Evolutionary conservation across 2,888 invertebrate genomes (phyloP).

Genomic region (Drosophila aldrichi): DNA sequence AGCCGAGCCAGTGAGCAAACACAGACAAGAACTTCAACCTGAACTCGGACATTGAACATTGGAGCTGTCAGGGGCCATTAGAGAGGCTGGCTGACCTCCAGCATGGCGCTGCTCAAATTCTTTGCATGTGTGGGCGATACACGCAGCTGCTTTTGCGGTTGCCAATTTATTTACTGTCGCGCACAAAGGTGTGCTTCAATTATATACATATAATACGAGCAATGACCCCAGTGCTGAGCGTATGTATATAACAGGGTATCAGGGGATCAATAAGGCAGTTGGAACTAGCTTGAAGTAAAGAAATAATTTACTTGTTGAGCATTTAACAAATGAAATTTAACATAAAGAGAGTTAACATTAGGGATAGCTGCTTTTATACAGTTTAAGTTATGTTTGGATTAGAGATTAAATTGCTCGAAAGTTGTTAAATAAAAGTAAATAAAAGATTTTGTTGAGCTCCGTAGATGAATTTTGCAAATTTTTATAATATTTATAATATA

Average conservation of each 20-base stretch:
- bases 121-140: conserved; percentile 5
- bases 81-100: conserved; percentile 47
- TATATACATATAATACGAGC: conserved; percentile 28
- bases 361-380: too few species aligned
- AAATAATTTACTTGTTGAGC: too few species aligned
- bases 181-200: conserved; percentile 47
- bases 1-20: conserved; percentile 48
- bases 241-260: neutral
- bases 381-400: too few species aligned
- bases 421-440: too few species aligned
- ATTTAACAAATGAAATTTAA: too few species aligned
- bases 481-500: too few species aligned
- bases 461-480: too few species aligned
- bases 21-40: conserved; percentile 45
- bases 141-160: conserved; percentile 55
- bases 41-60: conserved; percentile 29
- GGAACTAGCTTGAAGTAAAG: too few species aligned
- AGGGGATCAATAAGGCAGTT: neutral
- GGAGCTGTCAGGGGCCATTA: conserved; percentile 28
- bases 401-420: too few species aligned
- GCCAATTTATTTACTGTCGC: conserved; percentile 32
- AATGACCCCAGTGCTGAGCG: neutral
- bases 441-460: too few species aligned
- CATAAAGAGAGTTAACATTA: too few species aligned
- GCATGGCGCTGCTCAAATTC: conserved; percentile 13